A percentile compares a stretch with the other conserved stretches of the same genome.
Evolutionary conservation across 2,797 vertebrate species (phyloP).

Genomic region (Chiloscyllium punctatum): DNA sequence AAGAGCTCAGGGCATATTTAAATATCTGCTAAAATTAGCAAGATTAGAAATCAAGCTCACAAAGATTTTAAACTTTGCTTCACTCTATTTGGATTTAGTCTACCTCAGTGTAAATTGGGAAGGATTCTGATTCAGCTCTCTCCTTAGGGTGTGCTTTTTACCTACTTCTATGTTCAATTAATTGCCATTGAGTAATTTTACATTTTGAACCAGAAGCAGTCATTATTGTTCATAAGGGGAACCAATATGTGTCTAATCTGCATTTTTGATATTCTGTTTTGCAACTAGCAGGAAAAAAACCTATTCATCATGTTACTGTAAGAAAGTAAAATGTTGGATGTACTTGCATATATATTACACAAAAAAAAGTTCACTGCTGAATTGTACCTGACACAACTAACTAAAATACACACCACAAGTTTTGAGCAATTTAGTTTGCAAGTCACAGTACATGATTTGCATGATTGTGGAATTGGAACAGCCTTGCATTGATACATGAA

Average conservation of each 20-base stretch:
- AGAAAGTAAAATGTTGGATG: no score
- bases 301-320: neutral
- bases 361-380: neutral
- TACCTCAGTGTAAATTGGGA: neutral
- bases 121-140: neutral
- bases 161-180: neutral
- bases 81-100: neutral
- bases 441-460: neutral
- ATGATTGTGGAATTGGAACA: neutral
- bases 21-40: neutral
- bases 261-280: neutral
- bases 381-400: neutral
- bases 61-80: neutral
- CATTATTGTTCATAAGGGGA: neutral
- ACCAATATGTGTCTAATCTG: neutral
- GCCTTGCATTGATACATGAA: neutral
- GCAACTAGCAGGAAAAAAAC: neutral
- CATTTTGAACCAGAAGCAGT: neutral
- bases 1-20: neutral
- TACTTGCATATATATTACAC: neutral
- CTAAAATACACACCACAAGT: no score
- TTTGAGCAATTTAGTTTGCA: neutral
- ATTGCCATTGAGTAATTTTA: slow-evolving; percentile 35
- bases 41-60: neutral
- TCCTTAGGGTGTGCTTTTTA: neutral